Conservation (phyloP, 2,888 invertebrate genomes). For the Gordius sp. region DNA sequence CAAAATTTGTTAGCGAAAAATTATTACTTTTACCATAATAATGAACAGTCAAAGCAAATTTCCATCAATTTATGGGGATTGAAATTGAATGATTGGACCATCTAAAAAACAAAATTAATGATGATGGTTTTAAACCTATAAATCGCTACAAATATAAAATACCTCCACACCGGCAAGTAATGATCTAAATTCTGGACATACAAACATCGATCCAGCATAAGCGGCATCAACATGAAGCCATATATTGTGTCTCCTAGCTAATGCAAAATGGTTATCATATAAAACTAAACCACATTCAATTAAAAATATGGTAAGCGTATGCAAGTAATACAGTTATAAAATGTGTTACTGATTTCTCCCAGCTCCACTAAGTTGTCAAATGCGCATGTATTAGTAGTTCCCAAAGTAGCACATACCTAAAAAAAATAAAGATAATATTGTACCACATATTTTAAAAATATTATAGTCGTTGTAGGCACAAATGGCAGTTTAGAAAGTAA, state of each 20-base stretch:
- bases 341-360: constrained; percentile 35
- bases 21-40: background rate
- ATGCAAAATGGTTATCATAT: background rate
- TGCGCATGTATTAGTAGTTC: constrained; percentile 77
- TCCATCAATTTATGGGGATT: background rate
- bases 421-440: constrained; percentile 17
- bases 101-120: background rate
- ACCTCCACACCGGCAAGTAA: constrained; percentile 40
- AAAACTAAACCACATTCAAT: background rate
- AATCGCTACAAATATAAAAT: constrained; percentile 18
- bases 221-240: constrained; percentile 94
- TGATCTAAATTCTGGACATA: constrained; percentile 78
- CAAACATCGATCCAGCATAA: constrained; percentile 80
- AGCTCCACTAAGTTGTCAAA: constrained; percentile 55
- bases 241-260: constrained; percentile 34
- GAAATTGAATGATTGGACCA: background rate
- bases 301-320: background rate
- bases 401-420: constrained; percentile 70
- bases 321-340: no score
- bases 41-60: background rate
- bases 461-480: background rate
- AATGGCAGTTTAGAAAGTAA: no score
- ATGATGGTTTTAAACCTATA: background rate
- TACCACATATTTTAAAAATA: background rate
- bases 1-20: background rate